Base-by-base conservation (phyloP, 2,113 vertebrate genomes). In the Apodemus speciosus region DNA sequence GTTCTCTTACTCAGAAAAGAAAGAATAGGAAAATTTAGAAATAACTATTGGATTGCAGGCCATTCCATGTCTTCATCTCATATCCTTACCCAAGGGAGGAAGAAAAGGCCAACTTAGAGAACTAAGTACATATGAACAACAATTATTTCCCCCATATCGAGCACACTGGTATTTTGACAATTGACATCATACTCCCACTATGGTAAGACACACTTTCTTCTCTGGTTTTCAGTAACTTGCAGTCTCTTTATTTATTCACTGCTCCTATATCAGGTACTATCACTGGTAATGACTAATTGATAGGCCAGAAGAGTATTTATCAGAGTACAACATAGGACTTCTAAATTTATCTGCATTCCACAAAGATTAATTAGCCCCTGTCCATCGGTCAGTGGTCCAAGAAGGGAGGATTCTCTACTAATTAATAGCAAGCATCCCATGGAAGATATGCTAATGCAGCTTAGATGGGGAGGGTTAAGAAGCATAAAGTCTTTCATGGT, bases 31-130 rank as follows among this genome's bases (percentile, higher is more conserved):
- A 43, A 90, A 60, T 95, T 88, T 90, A 62, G 20, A 94, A 94
- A 88, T 75, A 77, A 38, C 53, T 58, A 73, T 49, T 89, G 35
- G 1, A 23, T 51, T 86, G 60, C 30, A 76, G 79, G 85, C 81
- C 86, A 93, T 43, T 92, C 79, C 18, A 3, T 77, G 91, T 89
- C 81, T 76, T 83, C 62, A 88, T 90, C 21, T 94, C 21, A 80
- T 92, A 43, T 20, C 2, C 20, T 94, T 85, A 66, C 11, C 38
- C 35, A 85, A 66, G 35, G 9, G 16, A 68, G 87, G 18, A 53
- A 11, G 58, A 90, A 91, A 89, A 76, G 43, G 35, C 66, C 75
- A 92, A 35, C 9, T 76, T 91, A 93, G 15, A 83, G 64, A 94
- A 90, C 88, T 94, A 76, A 71, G 38, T 87, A 90, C 83, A 38